Conservation (phyloP, 2,888 invertebrate genomes). For the Philhelius pedissequus region DNA sequence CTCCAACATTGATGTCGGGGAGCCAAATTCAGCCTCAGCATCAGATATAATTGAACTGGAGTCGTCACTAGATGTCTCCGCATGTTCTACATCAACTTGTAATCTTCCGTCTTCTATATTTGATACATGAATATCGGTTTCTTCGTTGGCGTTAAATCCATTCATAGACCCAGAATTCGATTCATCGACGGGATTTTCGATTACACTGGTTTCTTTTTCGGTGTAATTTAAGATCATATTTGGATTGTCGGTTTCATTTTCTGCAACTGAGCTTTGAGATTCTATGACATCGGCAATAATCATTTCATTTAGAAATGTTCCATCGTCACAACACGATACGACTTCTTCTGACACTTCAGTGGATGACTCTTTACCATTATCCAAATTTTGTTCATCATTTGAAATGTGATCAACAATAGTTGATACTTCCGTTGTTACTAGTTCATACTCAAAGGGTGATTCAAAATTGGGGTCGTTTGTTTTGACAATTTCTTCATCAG, state of each 20-base stretch:
- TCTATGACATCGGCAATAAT: not conserved
- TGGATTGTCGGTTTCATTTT: not conserved
- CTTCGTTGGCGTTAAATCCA: not conserved
- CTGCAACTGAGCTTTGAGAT: not conserved
- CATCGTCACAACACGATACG: conserved; percentile 5
- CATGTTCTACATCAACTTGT: conserved; percentile 9
- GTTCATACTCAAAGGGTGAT: conserved; percentile 22
- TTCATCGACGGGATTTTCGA: conserved; percentile 16
- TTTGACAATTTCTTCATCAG: conserved; percentile 14
- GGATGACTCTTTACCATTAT: not conserved
- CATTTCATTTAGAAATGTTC: conserved; percentile 21
- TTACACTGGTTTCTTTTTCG: not conserved
- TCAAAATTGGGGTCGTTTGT: conserved; percentile 6
- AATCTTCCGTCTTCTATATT: not conserved
- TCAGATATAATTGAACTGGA: conserved; percentile 72
- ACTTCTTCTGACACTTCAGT: conserved; percentile 18
- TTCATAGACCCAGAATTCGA: not conserved
- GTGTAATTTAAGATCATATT: not conserved
- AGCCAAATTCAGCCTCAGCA: conserved; percentile 72
- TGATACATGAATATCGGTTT: not conserved
- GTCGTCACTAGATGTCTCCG: conserved; percentile 69
- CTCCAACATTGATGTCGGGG: conserved; percentile 72
- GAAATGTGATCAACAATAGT: conserved; percentile 33
- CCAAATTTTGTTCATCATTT: not conserved
- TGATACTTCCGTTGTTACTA: conserved; percentile 37